phyloP scores from a whole-genome alignment of 2,888 invertebrate species.

The Synanthedon andrenaeformis region DNA sequence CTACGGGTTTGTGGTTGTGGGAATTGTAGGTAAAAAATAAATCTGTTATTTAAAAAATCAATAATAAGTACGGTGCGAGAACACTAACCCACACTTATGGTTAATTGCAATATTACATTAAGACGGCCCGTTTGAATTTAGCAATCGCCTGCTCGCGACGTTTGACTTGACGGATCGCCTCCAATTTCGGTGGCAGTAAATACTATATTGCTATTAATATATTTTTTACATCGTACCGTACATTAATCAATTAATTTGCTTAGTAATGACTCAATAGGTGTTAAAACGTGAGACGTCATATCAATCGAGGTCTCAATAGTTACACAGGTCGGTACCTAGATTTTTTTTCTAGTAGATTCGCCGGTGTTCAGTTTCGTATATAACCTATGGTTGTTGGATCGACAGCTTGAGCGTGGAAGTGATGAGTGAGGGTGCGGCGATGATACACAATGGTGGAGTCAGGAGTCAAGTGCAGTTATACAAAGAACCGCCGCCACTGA shows the following conservation, averaged over 20 bases:
- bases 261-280: constrained; percentile 57
- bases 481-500: constrained; percentile 18
- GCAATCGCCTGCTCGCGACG: constrained; percentile 33
- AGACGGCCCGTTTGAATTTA: constrained; percentile 16
- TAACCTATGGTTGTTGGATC: constrained; percentile 3
- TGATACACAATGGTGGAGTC: constrained; percentile 50
- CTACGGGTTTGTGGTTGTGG: too few relatives aligned
- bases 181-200: constrained; percentile 52
- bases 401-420: constrained; percentile 8
- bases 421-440: constrained; percentile 55
- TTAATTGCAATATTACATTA: constrained; percentile 20
- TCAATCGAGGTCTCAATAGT: constrained; percentile 27
- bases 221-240: constrained; percentile 42
- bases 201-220: constrained; percentile 43
- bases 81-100: constrained; percentile 32
- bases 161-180: constrained; percentile 47
- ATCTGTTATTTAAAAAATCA: constrained; percentile 34
- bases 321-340: constrained; percentile 37
- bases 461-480: constrained; percentile 38
- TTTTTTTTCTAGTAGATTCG: constrained; percentile 15
- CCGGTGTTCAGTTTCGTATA: constrained; percentile 12
- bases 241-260: constrained; percentile 39
- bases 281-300: constrained; percentile 29
- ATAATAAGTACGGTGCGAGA: constrained; percentile 43
- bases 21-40: constrained; percentile 56